Percentiles rank a stretch among this genome's conserved stretches.
These are phyloP conservation scores for Iphiclides podalirius DNA, from an alignment of 2,888 invertebrate species.

Conservation along the genomic window DNA sequence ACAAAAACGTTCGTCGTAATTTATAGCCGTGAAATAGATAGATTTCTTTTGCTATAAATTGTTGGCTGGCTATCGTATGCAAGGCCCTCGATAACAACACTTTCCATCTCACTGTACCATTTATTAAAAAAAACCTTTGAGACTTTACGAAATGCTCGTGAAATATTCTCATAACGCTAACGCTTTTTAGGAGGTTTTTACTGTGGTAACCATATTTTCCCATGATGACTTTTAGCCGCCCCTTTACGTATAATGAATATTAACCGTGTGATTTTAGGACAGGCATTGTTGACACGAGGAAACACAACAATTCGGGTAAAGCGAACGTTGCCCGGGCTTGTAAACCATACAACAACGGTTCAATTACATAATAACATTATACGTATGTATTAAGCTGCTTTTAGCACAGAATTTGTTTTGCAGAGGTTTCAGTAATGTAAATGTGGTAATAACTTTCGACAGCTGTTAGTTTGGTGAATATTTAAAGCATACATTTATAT, in stretches of 20 bases:
- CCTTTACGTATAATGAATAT: neutral
- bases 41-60: slow-evolving; percentile 15
- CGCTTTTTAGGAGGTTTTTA: too few relatives aligned
- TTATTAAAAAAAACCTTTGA: too few relatives aligned
- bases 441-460: too few relatives aligned
- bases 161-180: too few relatives aligned
- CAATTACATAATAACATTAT: neutral
- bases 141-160: too few relatives aligned
- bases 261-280: slow-evolving; percentile 7
- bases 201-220: too few relatives aligned
- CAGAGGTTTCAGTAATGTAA: too few relatives aligned
- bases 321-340: neutral
- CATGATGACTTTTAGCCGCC: neutral
- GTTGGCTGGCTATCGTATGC: slow-evolving; percentile 19
- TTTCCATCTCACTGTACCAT: slow-evolving; percentile 19
- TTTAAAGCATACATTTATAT: too few relatives aligned
- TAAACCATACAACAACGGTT: neutral
- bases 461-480: too few relatives aligned
- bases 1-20: slow-evolving; percentile 18
- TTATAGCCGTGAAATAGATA: slow-evolving; percentile 22
- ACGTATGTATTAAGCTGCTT: neutral
- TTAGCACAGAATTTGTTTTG: too few relatives aligned
- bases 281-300: neutral
- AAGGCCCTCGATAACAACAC: slow-evolving; percentile 17
- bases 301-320: neutral